These are phyloP conservation scores for Hoplodrina blanda DNA, from an alignment of 2,888 invertebrate species.

Conservation along the genomic window DNA sequence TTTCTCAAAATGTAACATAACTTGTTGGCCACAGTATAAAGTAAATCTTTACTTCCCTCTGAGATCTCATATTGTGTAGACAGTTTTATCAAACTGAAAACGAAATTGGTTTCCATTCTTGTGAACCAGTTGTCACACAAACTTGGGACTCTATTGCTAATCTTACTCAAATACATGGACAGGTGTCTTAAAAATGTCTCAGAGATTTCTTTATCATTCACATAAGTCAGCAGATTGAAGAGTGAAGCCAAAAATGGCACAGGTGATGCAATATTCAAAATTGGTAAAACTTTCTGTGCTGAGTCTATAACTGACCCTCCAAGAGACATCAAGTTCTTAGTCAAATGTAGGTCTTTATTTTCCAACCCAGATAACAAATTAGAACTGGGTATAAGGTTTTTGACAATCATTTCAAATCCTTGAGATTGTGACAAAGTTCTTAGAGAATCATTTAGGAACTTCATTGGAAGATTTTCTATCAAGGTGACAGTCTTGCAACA, in stretches of 20 bases:
- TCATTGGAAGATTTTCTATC: constrained; percentile 75
- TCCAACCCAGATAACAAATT: constrained; percentile 84
- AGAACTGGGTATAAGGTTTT: constrained; percentile 80
- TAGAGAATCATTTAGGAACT: constrained; percentile 77
- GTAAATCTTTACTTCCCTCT: constrained; percentile 86
- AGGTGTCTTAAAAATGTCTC: constrained; percentile 80
- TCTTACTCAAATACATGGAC: constrained; percentile 81
- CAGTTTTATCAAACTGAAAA: constrained; percentile 88
- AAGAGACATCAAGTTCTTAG: constrained; percentile 81
- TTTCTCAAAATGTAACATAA: constrained; percentile 91
- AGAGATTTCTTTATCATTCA: constrained; percentile 79
- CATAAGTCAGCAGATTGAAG: constrained; percentile 76
- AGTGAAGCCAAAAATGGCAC: constrained; percentile 83
- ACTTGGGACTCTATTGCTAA: constrained; percentile 78
- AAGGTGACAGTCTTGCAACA: constrained; percentile 80
- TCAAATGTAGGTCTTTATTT: constrained; percentile 75
- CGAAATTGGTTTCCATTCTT: constrained; percentile 91
- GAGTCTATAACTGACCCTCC: constrained; percentile 78
- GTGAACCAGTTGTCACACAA: constrained; percentile 92
- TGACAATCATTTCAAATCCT: constrained; percentile 84
- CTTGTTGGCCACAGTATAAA: constrained; percentile 91
- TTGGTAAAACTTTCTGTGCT: constrained; percentile 81
- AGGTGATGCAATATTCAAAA: constrained; percentile 80
- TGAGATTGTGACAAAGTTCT: constrained; percentile 81
- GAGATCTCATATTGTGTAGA: constrained; percentile 76